phyloP scores from a whole-genome alignment of 2,113 vertebrate species.

The Electrona antarctica region DNA sequence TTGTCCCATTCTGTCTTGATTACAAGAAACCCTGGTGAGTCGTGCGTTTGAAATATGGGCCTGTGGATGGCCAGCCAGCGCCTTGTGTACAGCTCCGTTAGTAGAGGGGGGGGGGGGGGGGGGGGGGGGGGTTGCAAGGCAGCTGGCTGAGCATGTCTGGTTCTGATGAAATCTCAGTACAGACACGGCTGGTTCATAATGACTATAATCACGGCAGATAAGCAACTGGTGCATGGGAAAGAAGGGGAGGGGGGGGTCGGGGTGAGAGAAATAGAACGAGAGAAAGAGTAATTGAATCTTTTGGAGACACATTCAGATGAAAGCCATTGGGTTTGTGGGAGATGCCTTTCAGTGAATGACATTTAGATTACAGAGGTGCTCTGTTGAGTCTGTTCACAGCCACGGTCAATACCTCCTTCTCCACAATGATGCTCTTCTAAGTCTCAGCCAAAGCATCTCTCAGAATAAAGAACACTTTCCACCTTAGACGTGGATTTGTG shows the following conservation, averaged over 20 bases:
- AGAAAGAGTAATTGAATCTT: slow-evolving; percentile 80
- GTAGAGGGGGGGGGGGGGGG: slow-evolving; percentile 22
- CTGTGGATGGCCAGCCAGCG: slow-evolving; percentile 32
- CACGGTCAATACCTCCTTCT: slow-evolving; percentile 75
- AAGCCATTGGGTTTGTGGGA: slow-evolving; percentile 73
- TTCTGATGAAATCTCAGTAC: slow-evolving; percentile 62
- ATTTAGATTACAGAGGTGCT: slow-evolving; percentile 79
- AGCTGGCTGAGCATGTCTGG: slow-evolving; percentile 65
- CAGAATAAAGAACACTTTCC: slow-evolving; percentile 55
- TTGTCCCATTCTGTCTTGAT: slow-evolving; percentile 9
- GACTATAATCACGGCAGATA: slow-evolving; percentile 78
- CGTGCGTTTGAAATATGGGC: slow-evolving; percentile 37
- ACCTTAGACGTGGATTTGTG: slow-evolving; percentile 47
- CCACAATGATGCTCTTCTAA: slow-evolving; percentile 69
- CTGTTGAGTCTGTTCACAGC: slow-evolving; percentile 72
- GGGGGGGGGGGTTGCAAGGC: slow-evolving; percentile 60
- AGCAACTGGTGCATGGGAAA: slow-evolving; percentile 74
- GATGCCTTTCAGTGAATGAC: slow-evolving; percentile 79
- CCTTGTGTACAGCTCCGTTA: slow-evolving; percentile 52
- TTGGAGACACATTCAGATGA: slow-evolving; percentile 75
- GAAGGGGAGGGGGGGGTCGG: slow-evolving; percentile 52
- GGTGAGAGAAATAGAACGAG: slow-evolving; percentile 36
- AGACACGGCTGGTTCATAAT: slow-evolving; percentile 74
- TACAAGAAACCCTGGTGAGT: not conserved
- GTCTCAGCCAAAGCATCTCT: slow-evolving; percentile 53